These are phyloP conservation scores for Quadriops clusia DNA, from an alignment of 2,888 invertebrate genomes.

Conservation along the genomic window DNA sequence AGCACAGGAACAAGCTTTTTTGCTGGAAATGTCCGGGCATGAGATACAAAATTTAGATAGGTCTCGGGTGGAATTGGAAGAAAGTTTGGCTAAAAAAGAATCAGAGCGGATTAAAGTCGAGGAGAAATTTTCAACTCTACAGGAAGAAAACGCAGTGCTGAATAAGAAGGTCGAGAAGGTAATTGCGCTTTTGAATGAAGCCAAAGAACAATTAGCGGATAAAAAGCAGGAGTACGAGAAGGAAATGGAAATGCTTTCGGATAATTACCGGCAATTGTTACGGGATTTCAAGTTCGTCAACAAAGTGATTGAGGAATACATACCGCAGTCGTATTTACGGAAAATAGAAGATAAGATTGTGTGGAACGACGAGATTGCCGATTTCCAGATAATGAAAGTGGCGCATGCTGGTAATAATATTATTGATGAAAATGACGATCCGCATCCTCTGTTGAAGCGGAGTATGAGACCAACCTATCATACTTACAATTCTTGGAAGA, in stretches of 20 bases:
- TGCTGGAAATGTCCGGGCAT: slow-evolving; percentile 71
- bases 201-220: slow-evolving; percentile 63
- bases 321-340: slow-evolving; percentile 79
- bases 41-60: slow-evolving; percentile 63
- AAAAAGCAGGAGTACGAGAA: slow-evolving; percentile 81
- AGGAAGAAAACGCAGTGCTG: slow-evolving; percentile 85
- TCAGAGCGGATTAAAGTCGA: slow-evolving; percentile 80
- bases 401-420: slow-evolving; percentile 91
- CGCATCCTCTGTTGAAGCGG: no score
- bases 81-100: slow-evolving; percentile 71
- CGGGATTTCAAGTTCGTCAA: slow-evolving; percentile 49
- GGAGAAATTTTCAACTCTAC: slow-evolving; percentile 78
- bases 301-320: slow-evolving; percentile 73
- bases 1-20: slow-evolving; percentile 76
- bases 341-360: slow-evolving; percentile 78
- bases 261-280: slow-evolving; percentile 1
- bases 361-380: slow-evolving; percentile 94
- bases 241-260: slow-evolving; percentile 57
- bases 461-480: no score
- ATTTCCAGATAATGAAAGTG: slow-evolving; percentile 92
- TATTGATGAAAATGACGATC: no score
- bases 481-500: no score
- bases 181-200: slow-evolving; percentile 67
- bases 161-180: slow-evolving; percentile 78
- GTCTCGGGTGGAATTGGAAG: slow-evolving; percentile 64